phyloP scores from a whole-genome alignment of 2,888 invertebrate genomes.

The Hesperia comma region DNA sequence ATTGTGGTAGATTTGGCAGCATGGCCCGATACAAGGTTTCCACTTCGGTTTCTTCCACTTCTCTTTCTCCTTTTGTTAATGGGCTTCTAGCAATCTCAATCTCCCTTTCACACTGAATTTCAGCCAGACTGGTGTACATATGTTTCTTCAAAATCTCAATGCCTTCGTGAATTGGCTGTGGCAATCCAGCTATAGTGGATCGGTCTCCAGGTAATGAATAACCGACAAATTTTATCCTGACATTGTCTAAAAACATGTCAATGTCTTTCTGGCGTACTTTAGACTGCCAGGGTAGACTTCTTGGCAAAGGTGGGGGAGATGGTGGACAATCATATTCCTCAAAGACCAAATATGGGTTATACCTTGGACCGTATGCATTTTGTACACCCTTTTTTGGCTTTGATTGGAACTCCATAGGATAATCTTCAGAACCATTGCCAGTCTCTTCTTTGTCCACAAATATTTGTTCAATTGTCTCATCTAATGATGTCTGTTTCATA shows the following conservation, averaged over 20 bases:
- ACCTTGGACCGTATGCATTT: conserved; percentile 49
- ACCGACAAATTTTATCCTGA: conserved; percentile 97
- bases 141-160: conserved; percentile 95
- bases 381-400: conserved; percentile 70
- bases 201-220: conserved; percentile 94
- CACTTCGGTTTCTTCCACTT: conserved; percentile 91
- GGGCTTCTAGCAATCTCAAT: conserved; percentile 96
- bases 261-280: conserved; percentile 98
- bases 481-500: conserved; percentile 96
- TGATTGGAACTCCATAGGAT: conserved; percentile 84
- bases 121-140: conserved; percentile 96
- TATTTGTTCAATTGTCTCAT: conserved; percentile 89
- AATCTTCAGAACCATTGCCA: conserved; percentile 85
- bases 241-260: conserved; percentile 95
- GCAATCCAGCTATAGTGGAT: conserved; percentile 96
- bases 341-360: conserved; percentile 64
- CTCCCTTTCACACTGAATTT: conserved; percentile 95
- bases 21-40: conserved; percentile 97
- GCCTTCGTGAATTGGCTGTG: conserved; percentile 98
- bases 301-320: conserved; percentile 74
- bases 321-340: conserved; percentile 77
- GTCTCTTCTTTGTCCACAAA: conserved; percentile 89
- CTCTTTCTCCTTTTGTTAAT: conserved; percentile 91
- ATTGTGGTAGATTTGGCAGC: conserved; percentile 97
- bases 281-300: conserved; percentile 96